Conservation (phyloP, 2,888 invertebrate species). For the Andrena haemorrhoa region DNA sequence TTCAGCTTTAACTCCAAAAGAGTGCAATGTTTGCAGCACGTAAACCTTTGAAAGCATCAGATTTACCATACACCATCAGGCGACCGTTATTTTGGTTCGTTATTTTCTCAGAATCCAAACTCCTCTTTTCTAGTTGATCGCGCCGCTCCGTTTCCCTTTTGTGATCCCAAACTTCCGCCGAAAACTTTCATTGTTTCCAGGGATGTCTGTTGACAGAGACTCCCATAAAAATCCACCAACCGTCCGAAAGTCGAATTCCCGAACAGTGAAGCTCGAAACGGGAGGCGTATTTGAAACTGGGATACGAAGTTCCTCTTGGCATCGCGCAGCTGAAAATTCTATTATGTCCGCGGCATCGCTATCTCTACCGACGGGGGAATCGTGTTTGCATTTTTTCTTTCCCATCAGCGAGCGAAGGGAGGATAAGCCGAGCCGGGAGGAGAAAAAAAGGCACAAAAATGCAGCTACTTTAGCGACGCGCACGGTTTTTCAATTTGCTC, state of each 20-base stretch:
- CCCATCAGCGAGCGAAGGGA: not conserved
- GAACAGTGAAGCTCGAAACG: not conserved
- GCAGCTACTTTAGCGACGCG: not conserved
- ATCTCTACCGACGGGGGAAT: not conserved
- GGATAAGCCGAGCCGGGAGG: slow-evolving; percentile 7
- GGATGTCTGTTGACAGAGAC: not conserved
- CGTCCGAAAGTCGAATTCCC: slow-evolving; percentile 9
- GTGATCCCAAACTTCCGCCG: not conserved
- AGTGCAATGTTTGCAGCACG: no score
- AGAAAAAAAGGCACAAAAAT: not conserved
- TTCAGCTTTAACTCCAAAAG: no score
- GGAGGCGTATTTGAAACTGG: not conserved
- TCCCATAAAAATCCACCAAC: slow-evolving; percentile 19
- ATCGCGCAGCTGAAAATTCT: slow-evolving; percentile 10
- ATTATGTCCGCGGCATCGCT: slow-evolving; percentile 26
- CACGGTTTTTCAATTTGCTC: not conserved
- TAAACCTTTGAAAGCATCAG: no score
- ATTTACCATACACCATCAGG: no score
- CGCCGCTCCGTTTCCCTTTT: not conserved
- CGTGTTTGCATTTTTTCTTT: slow-evolving; percentile 15
- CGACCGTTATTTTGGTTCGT: no score
- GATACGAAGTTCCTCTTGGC: slow-evolving; percentile 4
- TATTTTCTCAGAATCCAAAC: not conserved
- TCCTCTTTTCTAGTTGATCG: slow-evolving; percentile 26
- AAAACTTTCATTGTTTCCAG: slow-evolving; percentile 11